Evolutionary conservation across 2,888 invertebrate species (phyloP), one percentile per base, ranked within the genome.

Genomic region (Mythimna lalbum): DNA sequence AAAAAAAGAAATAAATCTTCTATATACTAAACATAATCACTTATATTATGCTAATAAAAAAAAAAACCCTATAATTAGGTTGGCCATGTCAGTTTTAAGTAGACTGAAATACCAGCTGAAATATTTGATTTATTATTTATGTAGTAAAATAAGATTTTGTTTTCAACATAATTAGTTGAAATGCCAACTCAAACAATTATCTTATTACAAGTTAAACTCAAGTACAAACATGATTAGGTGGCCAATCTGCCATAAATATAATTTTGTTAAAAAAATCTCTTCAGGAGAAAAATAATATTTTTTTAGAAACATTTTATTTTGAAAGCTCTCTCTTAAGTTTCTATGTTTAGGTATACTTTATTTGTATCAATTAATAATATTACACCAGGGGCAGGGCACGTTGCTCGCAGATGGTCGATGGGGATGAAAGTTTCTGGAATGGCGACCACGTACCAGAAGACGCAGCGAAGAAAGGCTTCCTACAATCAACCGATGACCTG

Each of bases 171-270:
- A 56, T 71, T n/a, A 62, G 17, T n/a, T 70, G 9, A 50, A 62
- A 62, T 12, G 21, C 0, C 12, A 33, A 62, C 62, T 23, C 23
- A 39, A 71, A 62, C 23, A 70, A 23, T 71, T 70, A 71, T 9
- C 21, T 31, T 33, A 70, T 70, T 31, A 70, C 21, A 56, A 31
- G 23, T 39, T 36, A 61, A 21, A 50, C 39, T 33, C 14, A 43
- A 3, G 5, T 17, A 36, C 21, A 21, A 55, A 60, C 7, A 55
- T 55, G 21, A 55, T 55, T 69, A 62, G n/a, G 9, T 43, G 17
- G 43, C 6, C 5, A 43, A 43, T 43, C 21, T 31, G 47, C 56
- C 31, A 10, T 4, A 57, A 57, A 72, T 63, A 71, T 23, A 33
- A 71, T 70, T 53, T 36, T 19, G 53, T 7, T 53, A 19, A 36